Base-by-base conservation (phyloP, 2,113 vertebrate genomes). In the Muntiacus muntjak region DNA sequence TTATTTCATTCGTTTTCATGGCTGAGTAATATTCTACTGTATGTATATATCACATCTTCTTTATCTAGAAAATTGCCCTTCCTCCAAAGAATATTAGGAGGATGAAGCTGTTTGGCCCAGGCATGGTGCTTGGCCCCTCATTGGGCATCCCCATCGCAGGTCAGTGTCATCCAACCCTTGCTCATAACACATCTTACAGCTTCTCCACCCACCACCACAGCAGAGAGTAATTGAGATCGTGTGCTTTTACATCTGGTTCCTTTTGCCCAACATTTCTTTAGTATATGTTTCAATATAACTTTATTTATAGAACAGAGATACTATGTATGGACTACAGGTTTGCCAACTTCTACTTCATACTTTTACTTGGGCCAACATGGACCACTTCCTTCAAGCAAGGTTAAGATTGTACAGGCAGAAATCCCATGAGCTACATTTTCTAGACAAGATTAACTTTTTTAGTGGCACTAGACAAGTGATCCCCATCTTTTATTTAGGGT, bases 121-220 rank as follows among this genome's bases (percentile, higher is more conserved):
- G 64, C 1, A 3, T 19, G 1, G 0, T 14, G 55, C 40, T 9
- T 17, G 78, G 50, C 23, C 50, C 30, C 1, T 36, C 9, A 19
- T 6, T 11, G 0, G 1, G 26, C 28, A 23, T 12, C 6, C 28
- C 13, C 14, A 6, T 9, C 0, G 0, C 12, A 16, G 85, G 78
- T 16, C 47, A 0, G 26, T 62, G 57, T 25, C 5, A 0, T 4
- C 83, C 19, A 8, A 10, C 15, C 13, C 8, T 36, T 1, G 28
- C 36, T 82, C 76, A 47, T 28, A 14, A 57, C 14, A 15, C 6
- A 6, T 28, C 36, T 36, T 25, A 7, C 10, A 2, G 50, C 55
- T 30, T 25, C 84, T 71, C 33, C 57, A 15, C 3, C 36, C 28
- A 15, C 43, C 52, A 13, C 1, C 2, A 1, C 19, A 30, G 57